Base-by-base conservation (phyloP, 2,888 invertebrate genomes). In the Drosophila lacicola region DNA sequence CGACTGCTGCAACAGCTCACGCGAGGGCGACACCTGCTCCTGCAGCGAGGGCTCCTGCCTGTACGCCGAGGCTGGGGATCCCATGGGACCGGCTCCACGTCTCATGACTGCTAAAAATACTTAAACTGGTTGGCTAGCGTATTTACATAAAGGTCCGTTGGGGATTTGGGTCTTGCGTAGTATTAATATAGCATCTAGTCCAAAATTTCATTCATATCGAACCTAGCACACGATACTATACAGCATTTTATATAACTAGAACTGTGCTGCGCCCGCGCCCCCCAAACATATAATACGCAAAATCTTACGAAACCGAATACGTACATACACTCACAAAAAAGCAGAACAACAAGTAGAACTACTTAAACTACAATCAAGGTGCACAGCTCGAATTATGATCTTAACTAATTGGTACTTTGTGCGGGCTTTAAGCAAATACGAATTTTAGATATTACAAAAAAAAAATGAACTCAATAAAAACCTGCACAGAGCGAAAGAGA, bases 11-110 rank as follows among this genome's bases (percentile, higher is more conserved):
- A 91, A 90, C 92, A 94, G 90, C 92, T 94, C 92, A 76, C 93
- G 89, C 88, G 93, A 93, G 53, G 93, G 93, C 46, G 94, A 95
- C 80, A 94, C 94, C 55, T 95, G 94, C 90, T 95, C 94, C 34
- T 95, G 95, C 90, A 94, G 94, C 87, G 95, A 95, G 82, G 94
- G 94, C 17, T 94, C 94, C 49, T 94, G 94, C 79, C 91, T 94
- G 60, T 95, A 95, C 81, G 94, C 94, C 1, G 95, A 95, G 90
- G 94, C 94, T 29, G 94, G 93, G 41, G 93, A 92, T 46, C 93
- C 92, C 11, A 83, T 86, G 29, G 69, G 74, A 56, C 68, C 87
- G 17, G 57, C 51, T 21, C 53, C 62, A 13, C 69, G 70, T 54
- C 71, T 55, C 63, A 36, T 75, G 89, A 73, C 83, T 84, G 88